Base-by-base conservation (phyloP, 2,797 vertebrate genomes). In the Microctenopoma steveboyesi region DNA sequence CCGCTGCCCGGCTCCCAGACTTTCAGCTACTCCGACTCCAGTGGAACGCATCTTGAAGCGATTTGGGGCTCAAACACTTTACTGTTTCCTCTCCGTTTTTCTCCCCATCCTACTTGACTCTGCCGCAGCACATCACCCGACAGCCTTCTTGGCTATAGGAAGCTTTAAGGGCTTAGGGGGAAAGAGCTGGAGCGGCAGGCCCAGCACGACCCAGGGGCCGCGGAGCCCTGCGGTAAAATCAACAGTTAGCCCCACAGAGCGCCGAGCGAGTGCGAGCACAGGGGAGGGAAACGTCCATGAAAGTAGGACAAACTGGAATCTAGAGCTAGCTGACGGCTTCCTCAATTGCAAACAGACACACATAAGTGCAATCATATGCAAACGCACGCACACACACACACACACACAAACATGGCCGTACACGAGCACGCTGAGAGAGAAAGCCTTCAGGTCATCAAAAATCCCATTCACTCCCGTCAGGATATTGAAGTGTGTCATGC, bases 21-120 rank as follows among this genome's bases (percentile, higher is more conserved):
- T 75, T 81, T 64, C 74, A 58, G 78, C 83, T 76, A 53, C 81
- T 83, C 69, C 4, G 49, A 72, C 84, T 88, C 78, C 78, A 73
- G 53, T 78, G 79, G 76, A 86, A 86, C 76, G 86, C 90, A 92
- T 92, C 91, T 92, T 91, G 89, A 92, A 92, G 85, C 84, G 73
- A 92, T 91, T 92, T 92, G 83, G 82, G 88, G 87, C 79, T 86
- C 84, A 76, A 88, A 78, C 79, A 81, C 81, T 84, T 69, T 46
- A 65, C 74, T 69, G 68, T 77, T 69, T 66, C 51, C 70, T 50
- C 64, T 27, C 43, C 47, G 8, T 52, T 47, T 37, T 11, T 15
- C 12, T 30, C 13, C 2, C 55, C 52, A 28, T 25, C 40, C 14
- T 56, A 42, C 40, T 40, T 62, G 40, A 46, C 54, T 50, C 67